Percentiles rank a stretch among this genome's conserved stretches.
Conservation (phyloP, 2,888 invertebrate genomes). For the Napeogenes sylphis region DNA sequence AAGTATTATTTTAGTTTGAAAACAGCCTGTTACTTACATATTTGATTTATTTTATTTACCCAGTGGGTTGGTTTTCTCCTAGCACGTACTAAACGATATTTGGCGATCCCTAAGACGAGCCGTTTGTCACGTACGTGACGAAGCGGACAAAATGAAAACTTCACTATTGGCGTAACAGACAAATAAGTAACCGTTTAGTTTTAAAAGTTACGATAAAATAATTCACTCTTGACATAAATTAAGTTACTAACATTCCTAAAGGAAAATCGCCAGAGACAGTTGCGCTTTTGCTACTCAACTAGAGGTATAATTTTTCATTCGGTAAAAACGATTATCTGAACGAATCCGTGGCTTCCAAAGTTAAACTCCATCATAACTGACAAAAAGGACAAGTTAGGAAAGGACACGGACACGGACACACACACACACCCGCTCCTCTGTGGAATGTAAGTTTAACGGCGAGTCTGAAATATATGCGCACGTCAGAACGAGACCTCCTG, state of each 20-base stretch:
- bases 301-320: conserved; percentile 21
- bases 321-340: conserved; percentile 20
- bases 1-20: conserved; percentile 56
- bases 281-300: conserved; percentile 9
- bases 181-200: conserved; percentile 66
- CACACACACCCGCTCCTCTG: not conserved
- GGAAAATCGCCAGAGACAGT: conserved; percentile 12
- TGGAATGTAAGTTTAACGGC: conserved; percentile 7
- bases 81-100: conserved; percentile 78
- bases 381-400: conserved; percentile 9
- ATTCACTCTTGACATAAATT: conserved; percentile 9
- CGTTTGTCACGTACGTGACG: conserved; percentile 77
- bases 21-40: conserved; percentile 70
- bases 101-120: conserved; percentile 76
- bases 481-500: conserved; percentile 22
- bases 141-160: conserved; percentile 70
- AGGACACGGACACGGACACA: not conserved
- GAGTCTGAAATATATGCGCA: conserved; percentile 22
- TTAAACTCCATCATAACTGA: conserved; percentile 12
- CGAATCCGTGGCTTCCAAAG: conserved; percentile 18
- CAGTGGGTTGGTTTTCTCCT: conserved; percentile 69
- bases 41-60: conserved; percentile 78
- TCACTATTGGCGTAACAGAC: conserved; percentile 65
- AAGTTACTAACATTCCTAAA: conserved; percentile 16
- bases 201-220: conserved; percentile 26